A percentile compares a stretch with the other conserved stretches of the same genome.
These are phyloP conservation scores for Montifringilla adamsi DNA, from an alignment of 2,113 vertebrate genomes.

Conservation along the genomic window DNA sequence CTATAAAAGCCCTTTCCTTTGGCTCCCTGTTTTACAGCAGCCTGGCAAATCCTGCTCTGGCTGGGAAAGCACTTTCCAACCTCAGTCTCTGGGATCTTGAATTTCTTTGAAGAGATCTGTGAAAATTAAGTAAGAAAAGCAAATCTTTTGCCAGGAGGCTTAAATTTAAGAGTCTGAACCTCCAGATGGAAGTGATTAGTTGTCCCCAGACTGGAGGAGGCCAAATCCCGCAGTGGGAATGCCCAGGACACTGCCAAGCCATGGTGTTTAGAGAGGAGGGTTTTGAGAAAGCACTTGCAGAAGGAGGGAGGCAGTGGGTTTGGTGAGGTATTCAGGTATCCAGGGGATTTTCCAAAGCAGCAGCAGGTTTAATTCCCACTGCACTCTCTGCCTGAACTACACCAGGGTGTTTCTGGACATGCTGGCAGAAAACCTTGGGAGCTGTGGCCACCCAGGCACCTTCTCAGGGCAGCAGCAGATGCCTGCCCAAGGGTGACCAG, in stretches of 20 bases:
- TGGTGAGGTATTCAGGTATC: not conserved
- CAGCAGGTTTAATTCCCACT: not conserved
- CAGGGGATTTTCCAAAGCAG: not conserved
- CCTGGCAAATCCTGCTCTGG: not conserved
- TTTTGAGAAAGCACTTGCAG: not conserved
- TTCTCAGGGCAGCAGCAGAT: not conserved
- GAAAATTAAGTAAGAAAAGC: slow-evolving; percentile 2
- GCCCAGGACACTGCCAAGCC: not conserved
- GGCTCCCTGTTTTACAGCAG: not conserved
- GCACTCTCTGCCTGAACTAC: not conserved
- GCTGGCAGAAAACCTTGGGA: not conserved
- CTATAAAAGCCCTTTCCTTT: not conserved
- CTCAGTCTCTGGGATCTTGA: not conserved
- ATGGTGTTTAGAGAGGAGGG: not conserved
- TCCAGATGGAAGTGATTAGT: not conserved
- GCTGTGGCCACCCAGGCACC: not conserved
- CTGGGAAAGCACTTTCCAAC: not conserved
- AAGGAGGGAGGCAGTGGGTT: not conserved
- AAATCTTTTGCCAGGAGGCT: slow-evolving; percentile 2
- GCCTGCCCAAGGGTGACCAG: not conserved
- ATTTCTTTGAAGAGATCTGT: slow-evolving; percentile 12
- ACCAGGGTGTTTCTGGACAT: not conserved
- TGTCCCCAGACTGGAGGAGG: not conserved
- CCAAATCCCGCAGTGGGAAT: not conserved
- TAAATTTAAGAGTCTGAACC: not conserved